Percentiles rank a stretch among this genome's conserved stretches.
phyloP scores from a whole-genome alignment of 2,888 invertebrate species.

The Meta bourneti region DNA sequence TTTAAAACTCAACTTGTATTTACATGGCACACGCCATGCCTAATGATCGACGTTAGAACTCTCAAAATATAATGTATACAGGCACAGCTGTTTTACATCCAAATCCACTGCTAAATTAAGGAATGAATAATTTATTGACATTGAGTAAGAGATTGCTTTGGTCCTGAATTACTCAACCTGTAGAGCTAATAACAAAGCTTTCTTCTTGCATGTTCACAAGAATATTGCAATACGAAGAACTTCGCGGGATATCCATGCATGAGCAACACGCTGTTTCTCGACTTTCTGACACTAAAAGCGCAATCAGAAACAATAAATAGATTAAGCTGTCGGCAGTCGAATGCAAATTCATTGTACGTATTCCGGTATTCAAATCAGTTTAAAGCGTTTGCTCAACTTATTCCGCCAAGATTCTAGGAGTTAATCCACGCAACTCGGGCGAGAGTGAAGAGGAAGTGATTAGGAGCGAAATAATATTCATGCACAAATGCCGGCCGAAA shows the following conservation, averaged over 20 bases:
- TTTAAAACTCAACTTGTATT: no score
- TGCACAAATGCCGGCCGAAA: background rate
- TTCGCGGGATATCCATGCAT: no score
- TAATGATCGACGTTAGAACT: no score
- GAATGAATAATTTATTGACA: no score
- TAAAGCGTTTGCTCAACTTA: background rate
- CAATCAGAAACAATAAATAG: background rate
- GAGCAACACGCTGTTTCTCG: no score
- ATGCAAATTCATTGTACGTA: background rate
- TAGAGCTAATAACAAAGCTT: background rate
- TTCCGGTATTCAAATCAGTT: conserved; percentile 4
- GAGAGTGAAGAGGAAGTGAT: conserved; percentile 14
- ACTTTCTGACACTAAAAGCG: background rate
- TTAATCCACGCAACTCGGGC: background rate
- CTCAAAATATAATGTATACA: no score
- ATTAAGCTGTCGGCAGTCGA: background rate
- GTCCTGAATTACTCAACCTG: no score
- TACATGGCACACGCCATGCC: no score
- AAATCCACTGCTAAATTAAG: no score
- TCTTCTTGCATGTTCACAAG: background rate
- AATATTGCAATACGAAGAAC: background rate
- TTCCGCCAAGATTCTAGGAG: background rate
- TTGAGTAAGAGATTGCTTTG: no score
- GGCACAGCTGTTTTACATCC: no score
- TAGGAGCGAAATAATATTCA: background rate